Conservation (phyloP, 2,888 invertebrate species). For the Trissoscelio sp. region DNA sequence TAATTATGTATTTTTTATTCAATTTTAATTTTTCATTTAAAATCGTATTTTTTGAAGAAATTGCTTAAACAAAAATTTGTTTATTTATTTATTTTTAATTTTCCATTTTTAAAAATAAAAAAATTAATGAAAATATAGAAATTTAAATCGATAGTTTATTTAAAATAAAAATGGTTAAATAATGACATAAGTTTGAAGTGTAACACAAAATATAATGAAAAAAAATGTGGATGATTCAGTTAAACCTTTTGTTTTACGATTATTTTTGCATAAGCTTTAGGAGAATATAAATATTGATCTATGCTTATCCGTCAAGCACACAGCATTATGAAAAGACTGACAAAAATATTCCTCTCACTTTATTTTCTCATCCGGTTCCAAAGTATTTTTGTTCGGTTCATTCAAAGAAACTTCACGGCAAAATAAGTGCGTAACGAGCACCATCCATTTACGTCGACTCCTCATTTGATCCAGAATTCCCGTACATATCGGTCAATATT, state of each 20-base stretch:
- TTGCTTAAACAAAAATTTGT: too few relatives aligned
- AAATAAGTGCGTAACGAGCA: conserved; percentile 59
- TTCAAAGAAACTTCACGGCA: conserved; percentile 55
- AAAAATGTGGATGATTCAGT: background rate
- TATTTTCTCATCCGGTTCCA: conserved; percentile 61
- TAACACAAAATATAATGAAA: too few relatives aligned
- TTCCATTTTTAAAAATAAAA: too few relatives aligned
- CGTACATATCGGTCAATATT: conserved; percentile 44
- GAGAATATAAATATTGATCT: conserved; percentile 37
- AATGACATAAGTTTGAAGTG: too few relatives aligned
- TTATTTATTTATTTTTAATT: too few relatives aligned
- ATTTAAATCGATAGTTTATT: too few relatives aligned
- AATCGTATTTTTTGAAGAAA: too few relatives aligned
- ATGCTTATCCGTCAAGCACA: conserved; percentile 21
- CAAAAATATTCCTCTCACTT: conserved; percentile 43
- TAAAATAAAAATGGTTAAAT: too few relatives aligned
- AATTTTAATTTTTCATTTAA: too few relatives aligned
- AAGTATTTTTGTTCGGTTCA: conserved; percentile 61
- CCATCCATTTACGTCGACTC: conserved; percentile 61
- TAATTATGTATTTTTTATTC: too few relatives aligned
- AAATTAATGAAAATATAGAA: too few relatives aligned
- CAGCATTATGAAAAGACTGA: conserved; percentile 50
- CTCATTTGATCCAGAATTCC: conserved; percentile 53
- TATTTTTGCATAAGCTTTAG: background rate
- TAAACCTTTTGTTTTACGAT: background rate